Conservation (phyloP, 2,888 invertebrate species). For the Salticus scenicus region DNA sequence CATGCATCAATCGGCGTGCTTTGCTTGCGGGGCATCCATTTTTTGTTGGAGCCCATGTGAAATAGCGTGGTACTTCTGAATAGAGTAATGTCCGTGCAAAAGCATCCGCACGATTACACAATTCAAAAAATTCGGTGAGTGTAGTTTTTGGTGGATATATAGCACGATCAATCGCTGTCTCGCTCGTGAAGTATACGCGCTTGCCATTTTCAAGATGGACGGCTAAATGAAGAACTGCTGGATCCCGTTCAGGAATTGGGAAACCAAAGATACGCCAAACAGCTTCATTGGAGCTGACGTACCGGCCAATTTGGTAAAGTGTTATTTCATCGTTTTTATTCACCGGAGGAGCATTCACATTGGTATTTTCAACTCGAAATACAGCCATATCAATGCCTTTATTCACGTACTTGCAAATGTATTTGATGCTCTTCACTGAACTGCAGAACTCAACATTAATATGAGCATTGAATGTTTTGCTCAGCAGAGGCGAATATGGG, state of each 20-base stretch:
- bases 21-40: no score
- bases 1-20: no score
- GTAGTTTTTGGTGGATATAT: no score
- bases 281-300: constrained; percentile 72
- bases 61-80: no score
- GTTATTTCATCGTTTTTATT: constrained; percentile 72
- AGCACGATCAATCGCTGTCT: no score
- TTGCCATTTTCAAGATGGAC: constrained; percentile 13
- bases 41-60: no score
- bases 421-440: neutral
- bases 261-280: constrained; percentile 71
- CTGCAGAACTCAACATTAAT: neutral
- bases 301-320: constrained; percentile 73
- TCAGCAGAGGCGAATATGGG: neutral
- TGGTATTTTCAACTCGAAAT: neutral
- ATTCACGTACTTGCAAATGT: neutral
- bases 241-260: constrained; percentile 72
- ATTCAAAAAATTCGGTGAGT: no score
- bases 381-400: neutral
- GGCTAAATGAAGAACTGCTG: constrained; percentile 63
- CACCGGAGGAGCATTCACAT: no score
- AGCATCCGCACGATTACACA: no score
- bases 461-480: neutral
- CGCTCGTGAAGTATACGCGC: neutral
- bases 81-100: no score